A percentile compares a stretch with the other conserved stretches of the same genome.
Conservation (phyloP, 2,888 invertebrate genomes). For the Bombylius discolor region DNA sequence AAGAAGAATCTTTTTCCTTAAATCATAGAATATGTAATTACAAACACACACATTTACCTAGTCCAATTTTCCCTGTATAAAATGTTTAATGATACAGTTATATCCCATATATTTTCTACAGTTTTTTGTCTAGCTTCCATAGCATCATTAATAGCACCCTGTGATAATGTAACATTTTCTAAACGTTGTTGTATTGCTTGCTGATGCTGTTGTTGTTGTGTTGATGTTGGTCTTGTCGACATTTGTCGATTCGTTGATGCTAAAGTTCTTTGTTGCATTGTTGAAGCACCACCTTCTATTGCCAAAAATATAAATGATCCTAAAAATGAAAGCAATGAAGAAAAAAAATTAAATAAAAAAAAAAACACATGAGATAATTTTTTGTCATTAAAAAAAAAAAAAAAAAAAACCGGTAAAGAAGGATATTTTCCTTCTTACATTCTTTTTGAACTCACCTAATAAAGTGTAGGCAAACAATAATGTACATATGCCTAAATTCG, state of each 20-base stretch:
- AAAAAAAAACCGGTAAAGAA: too few relatives aligned
- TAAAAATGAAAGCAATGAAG: constrained; percentile 28
- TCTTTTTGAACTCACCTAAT: constrained; percentile 36
- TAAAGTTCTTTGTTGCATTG: constrained; percentile 41
- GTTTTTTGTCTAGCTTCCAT: constrained; percentile 52
- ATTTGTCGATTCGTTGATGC: constrained; percentile 39
- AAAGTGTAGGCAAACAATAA: constrained; percentile 68
- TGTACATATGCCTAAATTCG: constrained; percentile 71
- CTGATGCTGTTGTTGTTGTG: constrained; percentile 26
- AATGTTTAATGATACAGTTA: constrained; percentile 76
- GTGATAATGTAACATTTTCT: constrained; percentile 28
- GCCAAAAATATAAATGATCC: constrained; percentile 75
- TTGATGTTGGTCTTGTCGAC: constrained; percentile 18
- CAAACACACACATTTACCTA: constrained; percentile 42
- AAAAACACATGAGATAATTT: too few relatives aligned
- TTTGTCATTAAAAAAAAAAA: too few relatives aligned
- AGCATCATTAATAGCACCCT: constrained; percentile 31
- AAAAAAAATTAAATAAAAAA: background rate
- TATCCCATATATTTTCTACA: constrained; percentile 84
- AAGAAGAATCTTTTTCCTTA: too few relatives aligned
- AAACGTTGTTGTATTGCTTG: constrained; percentile 9
- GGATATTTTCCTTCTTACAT: background rate
- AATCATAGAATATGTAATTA: too few relatives aligned
- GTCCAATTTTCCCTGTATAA: constrained; percentile 86
- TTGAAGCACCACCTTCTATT: constrained; percentile 53